Conservation (phyloP, 2,113 vertebrate genomes). For the Trematomus loennbergii region DNA sequence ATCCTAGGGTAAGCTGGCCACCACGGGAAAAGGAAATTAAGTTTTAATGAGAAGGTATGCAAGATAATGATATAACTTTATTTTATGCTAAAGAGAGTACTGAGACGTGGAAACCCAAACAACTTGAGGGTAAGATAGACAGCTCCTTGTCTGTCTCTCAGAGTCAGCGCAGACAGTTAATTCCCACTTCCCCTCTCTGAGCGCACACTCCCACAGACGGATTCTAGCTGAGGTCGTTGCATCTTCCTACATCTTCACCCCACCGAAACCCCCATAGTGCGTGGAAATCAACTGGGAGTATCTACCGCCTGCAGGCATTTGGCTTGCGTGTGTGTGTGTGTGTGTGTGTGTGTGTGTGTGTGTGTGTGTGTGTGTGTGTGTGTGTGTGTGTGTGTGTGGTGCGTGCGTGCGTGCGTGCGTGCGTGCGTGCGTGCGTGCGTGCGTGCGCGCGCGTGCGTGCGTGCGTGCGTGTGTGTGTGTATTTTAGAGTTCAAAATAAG, state of each 20-base stretch:
- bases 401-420: background rate
- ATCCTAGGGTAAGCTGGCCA: too few species aligned
- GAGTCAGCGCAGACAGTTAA: conserved; percentile 19
- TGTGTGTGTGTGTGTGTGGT: background rate
- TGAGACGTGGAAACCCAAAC: background rate
- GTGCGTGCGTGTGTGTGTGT: background rate
- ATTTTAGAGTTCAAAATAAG: background rate
- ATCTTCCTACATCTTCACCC: conserved; percentile 20
- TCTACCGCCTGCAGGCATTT: conserved; percentile 32
- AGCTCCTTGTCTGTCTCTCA: background rate
- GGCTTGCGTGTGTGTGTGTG: background rate
- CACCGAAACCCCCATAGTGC: background rate
- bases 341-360: background rate
- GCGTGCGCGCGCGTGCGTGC: background rate
- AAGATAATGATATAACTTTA: background rate
- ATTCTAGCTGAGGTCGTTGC: conserved; percentile 12
- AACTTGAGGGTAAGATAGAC: background rate
- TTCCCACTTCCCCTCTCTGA: conserved; percentile 20
- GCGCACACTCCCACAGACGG: conserved; percentile 8
- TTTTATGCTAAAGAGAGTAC: background rate
- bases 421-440: background rate
- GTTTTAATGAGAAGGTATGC: background rate
- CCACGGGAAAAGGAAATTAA: background rate
- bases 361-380: background rate
- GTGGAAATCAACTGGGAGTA: conserved; percentile 42